phyloP scores from a whole-genome alignment of 2,113 vertebrate species.

The Podilymbus podiceps region DNA sequence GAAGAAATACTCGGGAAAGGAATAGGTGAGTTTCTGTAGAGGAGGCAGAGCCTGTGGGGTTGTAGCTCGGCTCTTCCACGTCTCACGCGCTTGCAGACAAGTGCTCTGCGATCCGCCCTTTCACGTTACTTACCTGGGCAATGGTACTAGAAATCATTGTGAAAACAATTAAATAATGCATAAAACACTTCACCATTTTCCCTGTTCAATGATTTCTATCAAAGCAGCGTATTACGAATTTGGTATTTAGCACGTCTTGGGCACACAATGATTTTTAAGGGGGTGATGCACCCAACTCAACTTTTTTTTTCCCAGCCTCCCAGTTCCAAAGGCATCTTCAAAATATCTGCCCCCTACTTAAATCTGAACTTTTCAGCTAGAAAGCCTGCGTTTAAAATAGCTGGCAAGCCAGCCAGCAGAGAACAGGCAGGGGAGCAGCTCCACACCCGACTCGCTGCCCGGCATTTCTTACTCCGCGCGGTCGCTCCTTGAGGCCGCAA shows the following conservation, averaged over 20 bases:
- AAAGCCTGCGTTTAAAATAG: neutral
- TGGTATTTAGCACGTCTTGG: neutral
- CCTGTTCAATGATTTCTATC: neutral
- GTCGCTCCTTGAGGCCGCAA: neutral
- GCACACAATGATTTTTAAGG: neutral
- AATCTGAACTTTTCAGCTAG: neutral
- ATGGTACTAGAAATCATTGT: neutral
- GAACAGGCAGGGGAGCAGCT: neutral
- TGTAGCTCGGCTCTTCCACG: neutral
- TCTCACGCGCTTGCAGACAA: neutral
- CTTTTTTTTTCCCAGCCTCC: neutral
- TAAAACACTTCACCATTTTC: neutral
- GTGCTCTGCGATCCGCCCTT: neutral
- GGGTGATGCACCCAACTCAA: no score
- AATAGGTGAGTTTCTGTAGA: rapidly evolving
- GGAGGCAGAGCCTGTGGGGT: rapidly evolving
- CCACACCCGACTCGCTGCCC: rapidly evolving
- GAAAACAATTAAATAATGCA: neutral
- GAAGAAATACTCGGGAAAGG: neutral
- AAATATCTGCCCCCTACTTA: neutral
- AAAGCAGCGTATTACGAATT: neutral
- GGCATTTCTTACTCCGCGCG: neutral
- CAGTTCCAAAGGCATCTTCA: neutral
- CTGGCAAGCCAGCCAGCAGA: neutral
- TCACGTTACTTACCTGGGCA: neutral